These are phyloP conservation scores for Urocolius indicus DNA, from an alignment of 2,113 vertebrate genomes.

Conservation along the genomic window DNA sequence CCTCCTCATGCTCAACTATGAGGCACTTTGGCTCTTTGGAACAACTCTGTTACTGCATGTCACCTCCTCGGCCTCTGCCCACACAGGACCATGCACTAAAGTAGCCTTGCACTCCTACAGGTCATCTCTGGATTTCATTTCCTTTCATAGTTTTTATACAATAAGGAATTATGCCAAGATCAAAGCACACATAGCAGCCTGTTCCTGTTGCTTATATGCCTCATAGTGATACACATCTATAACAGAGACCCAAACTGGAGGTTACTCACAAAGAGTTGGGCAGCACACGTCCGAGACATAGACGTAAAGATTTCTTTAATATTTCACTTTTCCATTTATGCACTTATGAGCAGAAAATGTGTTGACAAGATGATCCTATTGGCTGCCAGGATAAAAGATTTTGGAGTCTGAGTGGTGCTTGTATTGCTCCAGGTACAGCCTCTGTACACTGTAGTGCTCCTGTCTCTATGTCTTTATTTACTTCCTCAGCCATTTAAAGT, in stretches of 20 bases:
- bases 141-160: neutral
- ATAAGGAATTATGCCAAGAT: neutral
- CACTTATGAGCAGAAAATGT: neutral
- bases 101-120: neutral
- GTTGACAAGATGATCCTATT: neutral
- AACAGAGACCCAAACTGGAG: neutral
- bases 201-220: neutral
- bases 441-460: neutral
- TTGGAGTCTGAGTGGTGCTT: neutral
- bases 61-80: fast-evolving
- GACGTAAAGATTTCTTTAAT: neutral
- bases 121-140: neutral
- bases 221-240: neutral
- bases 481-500: neutral
- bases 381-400: neutral
- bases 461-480: neutral
- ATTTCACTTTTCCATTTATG: neutral
- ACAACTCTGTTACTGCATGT: fast-evolving
- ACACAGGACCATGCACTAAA: fast-evolving
- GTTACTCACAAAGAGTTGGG: neutral
- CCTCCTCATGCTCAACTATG: fast-evolving
- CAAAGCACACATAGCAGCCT: neutral
- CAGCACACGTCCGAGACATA: neutral
- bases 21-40: fast-evolving
- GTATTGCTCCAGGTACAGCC: fast-evolving